Conservation (phyloP, 1,140 invertebrate genomes). For the Cydia pomonella region DNA sequence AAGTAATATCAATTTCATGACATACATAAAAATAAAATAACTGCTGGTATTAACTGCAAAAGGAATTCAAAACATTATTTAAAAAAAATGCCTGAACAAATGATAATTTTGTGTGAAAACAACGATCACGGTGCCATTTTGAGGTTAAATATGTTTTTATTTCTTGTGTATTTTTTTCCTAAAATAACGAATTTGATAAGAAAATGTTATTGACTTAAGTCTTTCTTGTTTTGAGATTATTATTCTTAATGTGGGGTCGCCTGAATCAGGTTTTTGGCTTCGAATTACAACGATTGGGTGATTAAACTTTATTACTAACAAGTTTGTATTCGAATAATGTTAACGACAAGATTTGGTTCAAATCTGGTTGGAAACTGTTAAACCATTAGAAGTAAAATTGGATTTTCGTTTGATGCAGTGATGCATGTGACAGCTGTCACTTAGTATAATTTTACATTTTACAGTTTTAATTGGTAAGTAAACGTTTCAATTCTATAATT, state of each 20-base stretch:
- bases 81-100: background rate
- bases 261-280: background rate
- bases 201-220: background rate
- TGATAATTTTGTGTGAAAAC: background rate
- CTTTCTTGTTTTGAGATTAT: background rate
- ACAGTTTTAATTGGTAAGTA: too few species aligned
- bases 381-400: background rate
- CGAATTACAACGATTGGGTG: slow-evolving; percentile 10
- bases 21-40: background rate
- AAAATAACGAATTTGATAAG: background rate
- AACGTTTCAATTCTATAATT: too few species aligned
- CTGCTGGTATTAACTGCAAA: background rate
- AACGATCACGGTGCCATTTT: background rate
- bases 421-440: too few species aligned
- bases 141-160: slow-evolving; percentile 1
- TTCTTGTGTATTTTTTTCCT: background rate
- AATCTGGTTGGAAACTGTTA: background rate
- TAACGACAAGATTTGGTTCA: background rate
- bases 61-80: background rate
- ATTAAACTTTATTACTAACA: slow-evolving; percentile 17
- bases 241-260: slow-evolving; percentile 15
- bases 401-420: background rate
- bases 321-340: background rate
- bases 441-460: too few species aligned
- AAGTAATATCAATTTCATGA: too few species aligned